Evolutionary conservation across 2,797 vertebrate genomes (phyloP).

Genomic region (Darevskia mixta): DNA sequence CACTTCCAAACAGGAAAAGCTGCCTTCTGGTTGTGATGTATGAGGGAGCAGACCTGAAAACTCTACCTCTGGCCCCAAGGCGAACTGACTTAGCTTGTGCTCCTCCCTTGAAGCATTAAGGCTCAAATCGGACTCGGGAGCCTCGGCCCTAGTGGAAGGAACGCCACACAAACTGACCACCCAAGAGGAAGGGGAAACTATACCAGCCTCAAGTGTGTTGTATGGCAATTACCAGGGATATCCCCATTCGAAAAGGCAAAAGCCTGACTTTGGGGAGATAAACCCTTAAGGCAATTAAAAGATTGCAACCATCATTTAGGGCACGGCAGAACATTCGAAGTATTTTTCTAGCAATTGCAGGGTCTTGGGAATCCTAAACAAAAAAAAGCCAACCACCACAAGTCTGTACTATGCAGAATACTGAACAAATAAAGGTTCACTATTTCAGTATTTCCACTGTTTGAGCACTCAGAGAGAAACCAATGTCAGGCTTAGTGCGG

Average conservation of each 20-base stretch:
- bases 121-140: neutral
- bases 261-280: neutral
- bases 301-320: neutral
- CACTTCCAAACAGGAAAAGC: neutral
- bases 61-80: neutral
- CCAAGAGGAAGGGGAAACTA: neutral
- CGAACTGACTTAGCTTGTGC: neutral
- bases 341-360: neutral
- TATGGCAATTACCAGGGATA: neutral
- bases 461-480: neutral
- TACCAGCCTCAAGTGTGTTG: neutral
- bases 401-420: neutral
- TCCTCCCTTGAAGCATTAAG: neutral
- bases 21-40: neutral
- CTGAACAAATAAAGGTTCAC: neutral
- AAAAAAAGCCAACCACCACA: neutral
- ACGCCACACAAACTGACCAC: neutral
- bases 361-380: neutral
- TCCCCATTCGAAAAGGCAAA: neutral
- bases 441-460: neutral
- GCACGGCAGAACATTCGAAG: neutral
- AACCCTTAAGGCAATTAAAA: neutral
- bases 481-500: neutral
- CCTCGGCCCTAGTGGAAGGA: neutral
- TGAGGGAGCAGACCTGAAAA: neutral